A percentile compares a stretch with the other conserved stretches of the same genome.
Conservation (phyloP, 2,113 vertebrate species). For the Montifringilla adamsi region DNA sequence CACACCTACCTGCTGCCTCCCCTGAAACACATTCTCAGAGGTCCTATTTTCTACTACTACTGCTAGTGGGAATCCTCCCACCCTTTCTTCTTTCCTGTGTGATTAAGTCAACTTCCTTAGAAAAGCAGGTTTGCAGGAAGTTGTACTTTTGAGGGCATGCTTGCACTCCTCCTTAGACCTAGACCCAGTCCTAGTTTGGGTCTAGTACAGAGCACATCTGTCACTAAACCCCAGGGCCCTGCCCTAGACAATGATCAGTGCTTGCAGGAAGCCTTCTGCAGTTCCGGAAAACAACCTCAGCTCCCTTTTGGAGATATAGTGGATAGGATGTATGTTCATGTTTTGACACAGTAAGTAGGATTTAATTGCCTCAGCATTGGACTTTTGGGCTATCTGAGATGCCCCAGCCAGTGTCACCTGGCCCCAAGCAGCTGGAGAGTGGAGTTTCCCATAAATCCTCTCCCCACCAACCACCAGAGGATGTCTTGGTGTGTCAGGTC, state of each 20-base stretch:
- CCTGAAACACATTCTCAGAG: background rate
- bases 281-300: background rate
- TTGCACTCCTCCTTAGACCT: background rate
- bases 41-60: background rate
- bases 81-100: background rate
- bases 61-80: background rate
- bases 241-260: too few relatives aligned
- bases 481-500: background rate
- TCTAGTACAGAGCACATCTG: background rate
- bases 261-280: background rate
- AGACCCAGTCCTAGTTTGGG: background rate
- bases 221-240: rapidly evolving
- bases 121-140: background rate
- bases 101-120: background rate
- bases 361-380: background rate
- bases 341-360: background rate
- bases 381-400: background rate
- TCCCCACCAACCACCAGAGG: background rate
- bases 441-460: background rate
- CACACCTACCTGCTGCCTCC: background rate
- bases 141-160: background rate
- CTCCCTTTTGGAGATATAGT: background rate
- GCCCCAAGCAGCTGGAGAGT: background rate
- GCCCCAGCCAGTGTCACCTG: background rate
- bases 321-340: background rate